Base-by-base conservation (phyloP, 2,113 vertebrate genomes). In the Ctenomys sociabilis region DNA sequence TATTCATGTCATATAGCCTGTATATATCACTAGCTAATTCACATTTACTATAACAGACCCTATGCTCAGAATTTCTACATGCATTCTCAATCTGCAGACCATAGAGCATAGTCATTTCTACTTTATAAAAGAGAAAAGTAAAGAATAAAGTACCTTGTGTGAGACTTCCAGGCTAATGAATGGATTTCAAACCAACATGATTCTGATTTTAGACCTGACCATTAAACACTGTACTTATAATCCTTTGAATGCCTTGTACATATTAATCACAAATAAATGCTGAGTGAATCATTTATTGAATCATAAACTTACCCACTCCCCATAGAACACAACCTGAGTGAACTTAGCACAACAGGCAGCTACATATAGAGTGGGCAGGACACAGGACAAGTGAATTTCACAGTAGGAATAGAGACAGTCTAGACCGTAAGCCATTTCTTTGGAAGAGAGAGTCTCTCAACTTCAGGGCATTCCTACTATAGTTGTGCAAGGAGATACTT, bases 181-280 rank as follows among this genome's bases (percentile, higher is more conserved):
- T 78, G 77, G 43, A 84, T 70, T 75, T 94, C 85, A 80, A 80
- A 78, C 28, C 21, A 24, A 66, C 7, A 12, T 52, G 9, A 75
- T 72, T 85, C 45, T 59, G 57, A 89, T 85, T 94, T 91, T 68
- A 80, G 49, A 9, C 26, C 26, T n/a, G n/a, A n/a, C n/a, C n/a
- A n/a, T n/a, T n/a, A n/a, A n/a, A n/a, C n/a, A n/a, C n/a, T n/a
- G n/a, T n/a, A n/a, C n/a, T n/a, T n/a, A n/a, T n/a, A 73, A 45
- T 85, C 57, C 61, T 88, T 88, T 40, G 52, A 92, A 75, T 45
- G 12, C 24, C 22, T 61, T 54, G 28, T 21, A 77, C 11, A 61
- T 32, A 83, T 17, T 52, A 68, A 95, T n/a, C 21, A 49, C 49
- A 95, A 85, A 91, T 94, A 84, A 96, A 81, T 92, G 32, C 54